A percentile compares a stretch with the other conserved stretches of the same genome.
Conservation (phyloP, 2,797 vertebrate species). For the Pyrocephalus nanus region DNA sequence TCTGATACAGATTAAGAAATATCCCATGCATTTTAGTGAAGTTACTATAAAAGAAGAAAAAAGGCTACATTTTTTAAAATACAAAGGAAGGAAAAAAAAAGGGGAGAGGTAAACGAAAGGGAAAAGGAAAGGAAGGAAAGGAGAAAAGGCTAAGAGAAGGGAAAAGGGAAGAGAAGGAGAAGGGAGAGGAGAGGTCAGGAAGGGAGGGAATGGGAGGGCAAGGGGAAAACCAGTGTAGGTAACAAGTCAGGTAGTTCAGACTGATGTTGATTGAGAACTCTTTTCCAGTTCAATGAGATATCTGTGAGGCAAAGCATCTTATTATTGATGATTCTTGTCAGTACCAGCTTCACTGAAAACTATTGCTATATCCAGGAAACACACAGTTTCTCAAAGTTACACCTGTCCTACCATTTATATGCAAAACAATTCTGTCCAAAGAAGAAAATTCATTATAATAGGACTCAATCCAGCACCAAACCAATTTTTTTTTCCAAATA, state of each 20-base stretch:
- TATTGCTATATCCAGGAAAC: background rate
- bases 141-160: background rate
- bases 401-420: background rate
- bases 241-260: too few relatives aligned
- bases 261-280: too few relatives aligned
- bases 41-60: background rate
- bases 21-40: background rate
- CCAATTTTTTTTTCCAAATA: background rate
- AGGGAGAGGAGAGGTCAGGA: too few relatives aligned
- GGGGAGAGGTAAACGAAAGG: too few relatives aligned
- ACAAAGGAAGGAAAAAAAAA: background rate
- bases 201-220: too few relatives aligned
- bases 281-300: background rate
- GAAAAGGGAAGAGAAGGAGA: background rate
- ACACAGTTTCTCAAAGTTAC: background rate
- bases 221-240: too few relatives aligned
- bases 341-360: background rate
- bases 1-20: background rate
- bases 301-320: background rate
- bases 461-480: background rate
- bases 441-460: background rate
- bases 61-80: too few relatives aligned
- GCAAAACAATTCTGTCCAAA: background rate
- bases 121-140: background rate
- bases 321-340: background rate